Percentiles rank a stretch among this genome's conserved stretches.
phyloP scores from a whole-genome alignment of 2,113 vertebrate genomes.

The Mobula birostris region DNA sequence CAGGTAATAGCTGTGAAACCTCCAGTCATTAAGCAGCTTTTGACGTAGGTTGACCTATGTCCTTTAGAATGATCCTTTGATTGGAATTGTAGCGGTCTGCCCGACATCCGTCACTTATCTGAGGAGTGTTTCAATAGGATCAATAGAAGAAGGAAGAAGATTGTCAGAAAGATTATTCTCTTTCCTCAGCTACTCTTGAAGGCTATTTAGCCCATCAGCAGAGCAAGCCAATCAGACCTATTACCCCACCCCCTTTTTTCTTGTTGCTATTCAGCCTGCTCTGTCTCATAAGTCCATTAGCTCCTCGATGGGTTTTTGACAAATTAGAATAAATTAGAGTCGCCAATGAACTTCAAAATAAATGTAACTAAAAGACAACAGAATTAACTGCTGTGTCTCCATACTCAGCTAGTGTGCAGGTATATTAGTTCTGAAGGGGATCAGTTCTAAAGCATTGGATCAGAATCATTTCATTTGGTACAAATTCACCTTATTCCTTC shows the following conservation, averaged over 20 bases:
- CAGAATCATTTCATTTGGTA: not conserved
- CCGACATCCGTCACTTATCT: not conserved
- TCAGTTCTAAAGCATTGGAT: not conserved
- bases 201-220: no score
- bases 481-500: not conserved
- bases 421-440: not conserved
- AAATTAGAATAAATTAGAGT: no score
- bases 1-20: not conserved
- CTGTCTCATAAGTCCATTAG: no score
- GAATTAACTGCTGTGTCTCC: no score
- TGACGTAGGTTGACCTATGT: not conserved
- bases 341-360: no score
- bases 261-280: no score
- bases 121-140: not conserved
- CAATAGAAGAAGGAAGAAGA: not conserved
- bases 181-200: not conserved
- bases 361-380: no score
- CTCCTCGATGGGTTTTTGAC: no score
- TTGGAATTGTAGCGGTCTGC: not conserved
- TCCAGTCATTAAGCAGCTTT: not conserved
- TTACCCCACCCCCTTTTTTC: no score
- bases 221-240: no score
- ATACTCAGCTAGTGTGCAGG: not conserved
- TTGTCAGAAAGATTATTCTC: not conserved
- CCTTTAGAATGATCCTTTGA: not conserved